Base-by-base conservation (phyloP, 2,888 invertebrate species). In the Limnephilus lunatus region DNA sequence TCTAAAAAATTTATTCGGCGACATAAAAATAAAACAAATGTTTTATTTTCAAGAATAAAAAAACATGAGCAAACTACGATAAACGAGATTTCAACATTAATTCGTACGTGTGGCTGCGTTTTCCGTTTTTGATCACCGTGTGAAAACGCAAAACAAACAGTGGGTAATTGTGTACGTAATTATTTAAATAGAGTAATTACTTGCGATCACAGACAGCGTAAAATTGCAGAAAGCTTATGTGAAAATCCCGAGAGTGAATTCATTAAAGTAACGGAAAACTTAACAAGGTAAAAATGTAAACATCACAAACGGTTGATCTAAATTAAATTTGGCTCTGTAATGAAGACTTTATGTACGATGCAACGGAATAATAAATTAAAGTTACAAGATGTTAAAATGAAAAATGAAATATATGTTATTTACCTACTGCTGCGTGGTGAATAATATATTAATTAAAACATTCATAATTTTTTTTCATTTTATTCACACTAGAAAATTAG, bases 181-280 rank as follows among this genome's bases (percentile, higher is more conserved):
- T 86, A 86, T 86, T 86, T 89, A 80, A 89, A 89, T 80, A 89
- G 88, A 89, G 88, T 89, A 89, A 89, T 80, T 89, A 30, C 80
- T 19, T 30, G 35, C n/a, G 68, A 89, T 81, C 88, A n/a, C 15
- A 53, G 68, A 80, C n/a, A 19, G 80, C 68, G 19, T 81, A 30
- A 44, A 86, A 86, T 30, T n/a, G 31, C 48, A 86, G 32, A n/a
- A 86, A 48, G 30, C n/a, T 89, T 81, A 80, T 89, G 88, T 89
- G 88, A 89, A 89, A 81, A 89, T 87, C 35, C 15, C 48, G 9
- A 44, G 30, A 48, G 48, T 44, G 86, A 86, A 86, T 86, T 86
- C 35, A 48, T 86, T 86, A 86, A 44, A 86, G 14, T 86, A 86
- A 86, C 86, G 86, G 86, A 86, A 44, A 86, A 86, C 39, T 86